phyloP scores from a whole-genome alignment of 23 tunicate species.

The Styela clava region DNA sequence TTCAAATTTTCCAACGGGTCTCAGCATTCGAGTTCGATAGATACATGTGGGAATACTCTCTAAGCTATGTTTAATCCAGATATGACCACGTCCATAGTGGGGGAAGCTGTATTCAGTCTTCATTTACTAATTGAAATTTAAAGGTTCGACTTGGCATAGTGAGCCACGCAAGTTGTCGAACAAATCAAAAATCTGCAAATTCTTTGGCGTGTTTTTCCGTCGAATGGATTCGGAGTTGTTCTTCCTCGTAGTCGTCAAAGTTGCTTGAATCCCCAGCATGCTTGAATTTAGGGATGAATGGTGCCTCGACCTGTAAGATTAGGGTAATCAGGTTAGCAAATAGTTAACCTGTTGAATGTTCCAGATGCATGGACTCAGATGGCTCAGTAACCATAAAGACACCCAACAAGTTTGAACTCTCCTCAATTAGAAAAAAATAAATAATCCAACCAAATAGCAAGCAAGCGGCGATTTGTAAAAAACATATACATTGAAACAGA shows the following conservation, averaged over 20 bases:
- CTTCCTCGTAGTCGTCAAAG: constrained; percentile 99
- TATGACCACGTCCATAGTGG: no score
- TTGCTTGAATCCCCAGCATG: constrained; percentile 88
- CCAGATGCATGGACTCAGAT: no score
- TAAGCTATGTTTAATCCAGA: no score
- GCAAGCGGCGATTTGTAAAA: no score
- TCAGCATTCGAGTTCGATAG: no score
- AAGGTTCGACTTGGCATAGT: neutral
- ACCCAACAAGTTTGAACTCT: no score
- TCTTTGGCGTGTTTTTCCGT: constrained; percentile 98
- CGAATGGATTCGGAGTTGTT: constrained; percentile 91
- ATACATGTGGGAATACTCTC: no score
- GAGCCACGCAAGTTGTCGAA: neutral
- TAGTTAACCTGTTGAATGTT: neutral
- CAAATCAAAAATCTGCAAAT: constrained; percentile 91
- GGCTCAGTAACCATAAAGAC: no score
- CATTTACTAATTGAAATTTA: neutral
- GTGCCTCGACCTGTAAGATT: constrained; percentile 82
- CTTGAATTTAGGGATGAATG: constrained; percentile 94
- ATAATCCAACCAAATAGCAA: no score
- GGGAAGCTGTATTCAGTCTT: neutral
- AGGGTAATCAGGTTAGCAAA: neutral
- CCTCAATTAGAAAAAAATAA: no score
- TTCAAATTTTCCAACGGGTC: no score
- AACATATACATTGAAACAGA: no score